These are phyloP conservation scores for Phalacrocorax carbo DNA, from an alignment of 2,113 vertebrate genomes.

Conservation along the genomic window DNA sequence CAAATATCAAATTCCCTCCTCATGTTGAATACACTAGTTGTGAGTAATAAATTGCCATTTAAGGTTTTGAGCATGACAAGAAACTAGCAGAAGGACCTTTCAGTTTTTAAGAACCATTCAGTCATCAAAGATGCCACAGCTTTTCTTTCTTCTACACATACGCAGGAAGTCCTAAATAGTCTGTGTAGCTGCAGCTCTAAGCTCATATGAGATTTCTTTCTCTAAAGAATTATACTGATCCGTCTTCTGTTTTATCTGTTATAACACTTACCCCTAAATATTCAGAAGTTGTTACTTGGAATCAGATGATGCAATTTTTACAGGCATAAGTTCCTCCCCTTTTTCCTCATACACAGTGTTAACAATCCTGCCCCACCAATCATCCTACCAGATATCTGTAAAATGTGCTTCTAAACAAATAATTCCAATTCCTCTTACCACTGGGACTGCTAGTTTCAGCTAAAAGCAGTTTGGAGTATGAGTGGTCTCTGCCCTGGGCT, in stretches of 20 bases:
- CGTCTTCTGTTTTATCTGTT: background rate
- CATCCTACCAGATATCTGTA: background rate
- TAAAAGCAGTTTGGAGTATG: fast-evolving
- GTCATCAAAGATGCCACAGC: background rate
- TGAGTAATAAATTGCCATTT: background rate
- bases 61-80: background rate
- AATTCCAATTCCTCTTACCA: background rate
- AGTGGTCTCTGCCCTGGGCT: background rate
- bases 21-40: background rate
- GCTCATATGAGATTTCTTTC: background rate
- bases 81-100: background rate
- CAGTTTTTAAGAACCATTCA: background rate
- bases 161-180: background rate
- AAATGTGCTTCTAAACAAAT: background rate
- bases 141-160: background rate
- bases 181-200: background rate
- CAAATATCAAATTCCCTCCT: background rate
- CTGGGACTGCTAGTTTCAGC: background rate
- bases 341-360: background rate
- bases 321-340: background rate
- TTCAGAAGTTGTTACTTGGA: background rate
- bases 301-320: background rate
- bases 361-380: background rate
- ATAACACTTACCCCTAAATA: background rate
- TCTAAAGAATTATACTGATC: background rate